phyloP scores from a whole-genome alignment of 2,797 vertebrate species.

The Apogon talboti region DNA sequence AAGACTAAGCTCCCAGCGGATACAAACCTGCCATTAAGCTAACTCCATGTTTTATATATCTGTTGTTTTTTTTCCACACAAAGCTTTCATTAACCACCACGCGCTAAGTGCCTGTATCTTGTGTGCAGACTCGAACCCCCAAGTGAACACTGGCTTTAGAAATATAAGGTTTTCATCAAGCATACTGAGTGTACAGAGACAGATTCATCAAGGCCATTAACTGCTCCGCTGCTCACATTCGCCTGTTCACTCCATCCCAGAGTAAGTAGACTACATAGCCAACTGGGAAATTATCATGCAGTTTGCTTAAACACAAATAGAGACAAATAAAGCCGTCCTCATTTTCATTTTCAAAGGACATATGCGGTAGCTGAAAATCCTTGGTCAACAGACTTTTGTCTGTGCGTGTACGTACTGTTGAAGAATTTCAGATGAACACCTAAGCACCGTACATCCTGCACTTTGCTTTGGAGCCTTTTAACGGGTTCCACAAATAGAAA shows the following conservation, averaged over 20 bases:
- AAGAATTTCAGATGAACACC: slow-evolving; percentile 19
- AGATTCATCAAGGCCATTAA: slow-evolving; percentile 80
- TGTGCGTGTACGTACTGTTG: slow-evolving; percentile 5
- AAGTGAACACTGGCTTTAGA: slow-evolving; percentile 66
- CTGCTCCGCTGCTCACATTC: slow-evolving; percentile 72
- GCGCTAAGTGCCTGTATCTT: slow-evolving; percentile 71
- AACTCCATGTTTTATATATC: slow-evolving; percentile 65
- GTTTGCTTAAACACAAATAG: slow-evolving; percentile 78
- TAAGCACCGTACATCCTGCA: slow-evolving; percentile 8
- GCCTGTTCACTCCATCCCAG: slow-evolving; percentile 69
- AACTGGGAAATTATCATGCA: slow-evolving; percentile 77
- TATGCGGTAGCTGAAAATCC: slow-evolving; percentile 40
- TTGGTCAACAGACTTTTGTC: slow-evolving; percentile 44
- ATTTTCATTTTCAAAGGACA: slow-evolving; percentile 73
- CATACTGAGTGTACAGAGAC: slow-evolving; percentile 67
- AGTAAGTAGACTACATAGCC: slow-evolving; percentile 75
- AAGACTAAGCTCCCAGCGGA: slow-evolving; percentile 66
- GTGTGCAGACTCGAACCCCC: slow-evolving; percentile 64
- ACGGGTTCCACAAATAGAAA: slow-evolving; percentile 48
- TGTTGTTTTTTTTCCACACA: slow-evolving; percentile 52
- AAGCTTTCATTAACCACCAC: slow-evolving; percentile 78
- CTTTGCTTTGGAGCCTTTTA: slow-evolving; percentile 27
- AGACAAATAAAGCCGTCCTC: slow-evolving; percentile 77
- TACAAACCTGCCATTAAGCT: slow-evolving; percentile 69
- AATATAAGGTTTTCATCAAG: slow-evolving; percentile 75